A percentile compares a stretch with the other conserved stretches of the same genome.
Conservation (phyloP, 1,140 invertebrate species). For the Aradophagus sp. region DNA sequence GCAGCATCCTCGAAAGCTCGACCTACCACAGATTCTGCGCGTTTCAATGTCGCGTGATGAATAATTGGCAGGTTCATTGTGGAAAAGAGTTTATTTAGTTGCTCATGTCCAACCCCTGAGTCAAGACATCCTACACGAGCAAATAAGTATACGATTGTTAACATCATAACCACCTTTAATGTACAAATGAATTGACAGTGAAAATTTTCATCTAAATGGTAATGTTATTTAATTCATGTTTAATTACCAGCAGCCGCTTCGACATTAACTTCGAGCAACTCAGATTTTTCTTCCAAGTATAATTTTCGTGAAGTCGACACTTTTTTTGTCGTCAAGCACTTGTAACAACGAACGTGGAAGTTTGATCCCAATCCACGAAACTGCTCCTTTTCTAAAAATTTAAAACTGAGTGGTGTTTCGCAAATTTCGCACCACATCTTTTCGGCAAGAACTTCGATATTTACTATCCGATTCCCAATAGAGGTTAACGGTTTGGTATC, state of each 20-base stretch:
- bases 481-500: neutral
- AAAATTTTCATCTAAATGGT: too few species aligned
- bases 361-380: slow-evolving; percentile 2
- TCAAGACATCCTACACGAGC: slow-evolving; percentile 1
- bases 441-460: slow-evolving; percentile 1
- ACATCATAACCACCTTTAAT: too few species aligned
- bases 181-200: too few species aligned
- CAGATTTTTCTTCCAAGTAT: neutral
- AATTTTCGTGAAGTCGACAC: neutral
- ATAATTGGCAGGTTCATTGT: slow-evolving; percentile 6
- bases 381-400: neutral
- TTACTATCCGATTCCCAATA: slow-evolving; percentile 3
- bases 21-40: slow-evolving; percentile 2
- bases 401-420: slow-evolving; percentile 8
- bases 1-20: slow-evolving; percentile 1
- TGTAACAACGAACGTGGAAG: slow-evolving; percentile 8
- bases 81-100: slow-evolving; percentile 1
- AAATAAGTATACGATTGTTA: too few species aligned
- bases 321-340: slow-evolving; percentile 1
- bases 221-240: neutral
- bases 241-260: neutral
- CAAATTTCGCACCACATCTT: slow-evolving; percentile 12
- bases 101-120: slow-evolving; percentile 4
- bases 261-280: neutral
- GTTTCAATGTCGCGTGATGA: neutral